phyloP scores from a whole-genome alignment of 2,797 vertebrate genomes.

The Amblyraja radiata region DNA sequence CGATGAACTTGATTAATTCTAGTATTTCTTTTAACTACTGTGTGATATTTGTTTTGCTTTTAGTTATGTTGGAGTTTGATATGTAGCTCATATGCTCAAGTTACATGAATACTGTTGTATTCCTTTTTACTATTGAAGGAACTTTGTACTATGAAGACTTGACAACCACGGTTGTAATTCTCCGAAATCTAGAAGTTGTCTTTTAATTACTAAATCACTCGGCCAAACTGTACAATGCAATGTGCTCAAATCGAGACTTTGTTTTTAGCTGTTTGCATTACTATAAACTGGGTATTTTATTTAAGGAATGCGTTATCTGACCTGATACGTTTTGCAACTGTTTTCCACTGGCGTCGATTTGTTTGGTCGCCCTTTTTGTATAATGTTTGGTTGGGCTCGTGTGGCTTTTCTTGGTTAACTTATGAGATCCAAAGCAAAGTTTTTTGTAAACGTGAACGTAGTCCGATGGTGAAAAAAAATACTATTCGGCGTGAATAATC shows the following conservation, averaged over 20 bases:
- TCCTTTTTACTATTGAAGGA: not conserved
- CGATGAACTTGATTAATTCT: not conserved
- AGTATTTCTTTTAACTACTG: not conserved
- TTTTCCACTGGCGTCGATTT: not conserved
- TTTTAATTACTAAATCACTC: not conserved
- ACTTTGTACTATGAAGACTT: not conserved
- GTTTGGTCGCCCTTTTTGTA: not conserved
- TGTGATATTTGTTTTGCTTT: not conserved
- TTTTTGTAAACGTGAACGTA: not conserved
- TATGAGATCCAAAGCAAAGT: not conserved
- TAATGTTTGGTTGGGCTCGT: not conserved
- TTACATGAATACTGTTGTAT: not conserved
- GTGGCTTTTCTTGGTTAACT: not conserved
- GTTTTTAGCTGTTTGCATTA: not conserved
- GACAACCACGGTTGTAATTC: not conserved
- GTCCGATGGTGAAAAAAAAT: too few species aligned
- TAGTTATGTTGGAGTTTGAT: not conserved
- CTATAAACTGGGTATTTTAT: not conserved
- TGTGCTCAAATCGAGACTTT: not conserved
- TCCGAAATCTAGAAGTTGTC: not conserved
- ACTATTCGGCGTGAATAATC: not conserved
- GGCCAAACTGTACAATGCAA: not conserved
- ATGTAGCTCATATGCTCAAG: not conserved
- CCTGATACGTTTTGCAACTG: not conserved
- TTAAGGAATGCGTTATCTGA: not conserved